These are phyloP conservation scores for Alligator sinensis DNA, from an alignment of 2,113 vertebrate species.

Conservation along the genomic window DNA sequence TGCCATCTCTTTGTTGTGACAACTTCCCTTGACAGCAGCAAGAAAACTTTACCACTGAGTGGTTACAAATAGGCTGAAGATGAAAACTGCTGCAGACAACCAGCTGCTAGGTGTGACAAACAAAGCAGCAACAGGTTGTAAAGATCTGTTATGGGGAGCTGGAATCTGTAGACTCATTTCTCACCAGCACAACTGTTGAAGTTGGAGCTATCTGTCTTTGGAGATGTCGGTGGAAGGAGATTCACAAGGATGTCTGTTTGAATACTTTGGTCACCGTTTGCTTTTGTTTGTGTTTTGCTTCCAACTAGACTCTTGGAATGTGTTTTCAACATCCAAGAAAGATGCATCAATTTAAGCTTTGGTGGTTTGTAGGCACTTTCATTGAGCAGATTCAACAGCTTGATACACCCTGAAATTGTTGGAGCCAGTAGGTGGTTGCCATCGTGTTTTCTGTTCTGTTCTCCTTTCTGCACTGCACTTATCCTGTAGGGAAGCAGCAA, in stretches of 20 bases:
- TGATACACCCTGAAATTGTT: neutral
- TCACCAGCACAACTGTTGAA: neutral
- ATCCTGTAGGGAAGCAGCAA: neutral
- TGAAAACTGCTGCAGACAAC: neutral
- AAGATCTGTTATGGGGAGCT: neutral
- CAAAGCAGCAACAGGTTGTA: neutral
- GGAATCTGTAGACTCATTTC: neutral
- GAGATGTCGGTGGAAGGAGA: accelerated
- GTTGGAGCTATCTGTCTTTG: neutral
- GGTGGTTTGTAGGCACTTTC: neutral
- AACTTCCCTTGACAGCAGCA: neutral
- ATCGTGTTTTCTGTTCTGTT: neutral
- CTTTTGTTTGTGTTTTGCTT: neutral
- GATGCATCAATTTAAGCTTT: neutral
- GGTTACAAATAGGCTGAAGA: neutral
- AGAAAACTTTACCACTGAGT: neutral
- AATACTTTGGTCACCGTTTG: accelerated
- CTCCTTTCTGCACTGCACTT: neutral
- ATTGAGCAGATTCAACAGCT: neutral
- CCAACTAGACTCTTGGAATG: neutral
- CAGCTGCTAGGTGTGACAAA: neutral
- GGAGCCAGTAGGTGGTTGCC: neutral
- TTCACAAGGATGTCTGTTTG: neutral
- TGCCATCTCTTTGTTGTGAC: neutral
- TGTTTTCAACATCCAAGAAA: neutral